Conservation (phyloP, 2,113 vertebrate species). For the Phocoena sinus region DNA sequence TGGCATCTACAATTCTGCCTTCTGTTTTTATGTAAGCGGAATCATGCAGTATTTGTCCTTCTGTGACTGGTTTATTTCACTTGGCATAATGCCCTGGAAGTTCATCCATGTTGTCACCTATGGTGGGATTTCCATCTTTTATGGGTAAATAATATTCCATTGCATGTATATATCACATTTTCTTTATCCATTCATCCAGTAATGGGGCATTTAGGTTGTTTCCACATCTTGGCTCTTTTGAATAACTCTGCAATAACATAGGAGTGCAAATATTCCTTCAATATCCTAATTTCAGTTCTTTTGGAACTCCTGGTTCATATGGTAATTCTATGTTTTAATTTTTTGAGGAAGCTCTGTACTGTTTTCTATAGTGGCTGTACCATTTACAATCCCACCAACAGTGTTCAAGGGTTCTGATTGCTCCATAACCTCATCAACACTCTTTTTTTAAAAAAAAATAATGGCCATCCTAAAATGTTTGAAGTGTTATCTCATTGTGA, state of each 20-base stretch:
- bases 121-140: background rate
- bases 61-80: background rate
- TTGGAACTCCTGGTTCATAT: background rate
- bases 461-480: background rate
- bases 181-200: background rate
- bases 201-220: background rate
- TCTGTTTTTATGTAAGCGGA: background rate
- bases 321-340: background rate
- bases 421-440: background rate
- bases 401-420: background rate
- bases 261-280: background rate
- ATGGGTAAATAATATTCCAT: background rate
- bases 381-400: background rate
- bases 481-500: background rate
- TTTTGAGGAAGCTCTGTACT: background rate
- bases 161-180: background rate
- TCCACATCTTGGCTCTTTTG: background rate
- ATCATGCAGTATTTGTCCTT: background rate
- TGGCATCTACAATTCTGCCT: background rate
- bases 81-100: background rate
- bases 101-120: background rate
- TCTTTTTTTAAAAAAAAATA: background rate
- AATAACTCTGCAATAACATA: background rate
- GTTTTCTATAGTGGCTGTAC: background rate
- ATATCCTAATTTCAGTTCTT: background rate